Base-by-base conservation (phyloP, 1,140 invertebrate genomes). In the Bombus picipes region DNA sequence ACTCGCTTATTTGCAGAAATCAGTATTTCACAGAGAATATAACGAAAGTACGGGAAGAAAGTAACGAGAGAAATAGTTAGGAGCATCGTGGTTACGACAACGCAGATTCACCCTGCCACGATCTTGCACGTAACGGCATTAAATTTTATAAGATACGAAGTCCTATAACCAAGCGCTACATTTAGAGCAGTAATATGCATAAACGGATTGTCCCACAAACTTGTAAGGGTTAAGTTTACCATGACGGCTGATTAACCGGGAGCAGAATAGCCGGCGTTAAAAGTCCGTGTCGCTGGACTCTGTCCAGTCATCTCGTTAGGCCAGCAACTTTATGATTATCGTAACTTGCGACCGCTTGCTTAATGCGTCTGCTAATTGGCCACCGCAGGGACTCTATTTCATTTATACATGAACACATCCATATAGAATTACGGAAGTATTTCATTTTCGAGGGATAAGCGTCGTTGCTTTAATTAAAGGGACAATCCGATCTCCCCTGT, bases 121-220 rank as follows among this genome's bases (percentile, higher is more conserved):
- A 94, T 94, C 93, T 94, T 94, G 91, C 90, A 18, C 90, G 87
- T 93, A 92, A 90, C 91, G 87, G 89, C 82, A 92, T 94, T 94
- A 94, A 93, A 93, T 94, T 94, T 94, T 91, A 94, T 92, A 91
- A 94, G 92, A 92, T 87, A 91, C 90, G 93, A 94, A 94, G 94
- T 95, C 94, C 78, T 94, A 94, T 94, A 94, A 93, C 91, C 92
- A 88, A 91, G 90, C 92, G 91, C 83, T 92, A 92, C 88, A 90
- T 92, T 93, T 94, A 75, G 86, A 92, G 82, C 87, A 88, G 90
- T 94, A 94, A 94, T 95, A 94, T 94, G 92, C 93, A 95, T 95
- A 95, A 95, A 94, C 84, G 94, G 94, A 95, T 95, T 95, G 94
- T 95, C 94, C 94, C 92, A 95, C 93, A 93, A 95, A 95, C 93